phyloP scores from a whole-genome alignment of 2,888 invertebrate genomes.

The Drosophila trichaetosa region DNA sequence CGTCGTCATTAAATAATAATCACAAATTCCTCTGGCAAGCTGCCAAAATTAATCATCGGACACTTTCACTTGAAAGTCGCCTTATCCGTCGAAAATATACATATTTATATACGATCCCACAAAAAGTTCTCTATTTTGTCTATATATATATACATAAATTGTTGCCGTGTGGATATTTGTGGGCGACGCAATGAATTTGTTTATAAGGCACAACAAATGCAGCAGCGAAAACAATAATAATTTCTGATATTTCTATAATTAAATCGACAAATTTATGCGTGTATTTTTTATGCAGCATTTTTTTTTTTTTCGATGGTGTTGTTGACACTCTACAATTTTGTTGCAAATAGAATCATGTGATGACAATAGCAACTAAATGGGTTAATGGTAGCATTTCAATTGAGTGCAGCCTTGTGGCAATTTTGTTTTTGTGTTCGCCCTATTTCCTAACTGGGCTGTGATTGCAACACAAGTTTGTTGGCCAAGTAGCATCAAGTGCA shows the following conservation, averaged over 20 bases:
- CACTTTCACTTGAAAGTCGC: constrained; percentile 82
- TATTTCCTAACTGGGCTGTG: constrained; percentile 8
- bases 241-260: constrained; percentile 39
- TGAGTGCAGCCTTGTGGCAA: constrained; percentile 32
- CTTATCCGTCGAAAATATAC: constrained; percentile 16
- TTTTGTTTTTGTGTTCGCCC: constrained; percentile 6
- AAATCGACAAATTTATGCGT: constrained; percentile 44
- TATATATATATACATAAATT: constrained; percentile 29
- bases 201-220: constrained; percentile 40
- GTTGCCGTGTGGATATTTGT: constrained; percentile 47
- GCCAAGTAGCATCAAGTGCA: constrained; percentile 4
- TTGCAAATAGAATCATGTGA: constrained; percentile 45
- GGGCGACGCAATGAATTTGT: constrained; percentile 56
- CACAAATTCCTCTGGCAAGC: constrained; percentile 80
- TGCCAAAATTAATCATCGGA: constrained; percentile 83
- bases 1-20: constrained; percentile 79
- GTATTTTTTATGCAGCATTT: background rate
- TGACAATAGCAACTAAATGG: constrained; percentile 54
- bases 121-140: constrained; percentile 14
- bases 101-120: constrained; percentile 1
- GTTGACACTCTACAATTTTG: constrained; percentile 35
- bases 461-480: background rate
- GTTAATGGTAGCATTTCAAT: constrained; percentile 46
- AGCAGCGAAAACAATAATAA: constrained; percentile 42
- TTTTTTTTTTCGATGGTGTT: constrained; percentile 7